These are phyloP conservation scores for Emydura subglobosa DNA, from an alignment of 2,113 vertebrate genomes.

Conservation along the genomic window DNA sequence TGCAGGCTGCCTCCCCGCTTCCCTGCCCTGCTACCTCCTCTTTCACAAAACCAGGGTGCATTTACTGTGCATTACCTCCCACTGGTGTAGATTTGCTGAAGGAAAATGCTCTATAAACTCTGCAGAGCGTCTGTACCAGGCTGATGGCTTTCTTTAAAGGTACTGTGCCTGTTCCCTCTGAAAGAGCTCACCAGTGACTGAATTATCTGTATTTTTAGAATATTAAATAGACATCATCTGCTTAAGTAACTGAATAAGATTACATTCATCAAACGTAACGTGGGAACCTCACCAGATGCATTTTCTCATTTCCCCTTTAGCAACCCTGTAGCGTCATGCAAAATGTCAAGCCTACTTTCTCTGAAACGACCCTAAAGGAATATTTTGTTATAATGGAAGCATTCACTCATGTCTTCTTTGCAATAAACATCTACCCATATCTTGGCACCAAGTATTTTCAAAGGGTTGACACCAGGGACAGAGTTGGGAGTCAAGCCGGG, in stretches of 20 bases:
- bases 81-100: not conserved
- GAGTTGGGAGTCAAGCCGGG: not conserved
- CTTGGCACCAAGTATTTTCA: rapidly evolving
- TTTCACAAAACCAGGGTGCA: rapidly evolving
- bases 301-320: slow-evolving; percentile 10
- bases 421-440: not conserved
- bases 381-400: not conserved
- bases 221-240: slow-evolving; percentile 18
- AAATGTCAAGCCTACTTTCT: not conserved
- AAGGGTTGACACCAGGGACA: not conserved
- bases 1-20: not conserved
- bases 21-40: rapidly evolving
- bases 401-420: not conserved
- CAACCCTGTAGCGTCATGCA: not conserved
- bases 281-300: slow-evolving; percentile 9
- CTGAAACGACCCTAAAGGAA: not conserved
- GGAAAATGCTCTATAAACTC: not conserved
- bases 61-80: not conserved
- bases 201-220: slow-evolving; percentile 8
- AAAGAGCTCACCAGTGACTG: not conserved
- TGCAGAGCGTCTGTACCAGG: not conserved
- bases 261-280: slow-evolving; percentile 2
- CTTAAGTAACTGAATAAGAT: slow-evolving; percentile 4
- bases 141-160: not conserved
- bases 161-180: not conserved